Conservation (phyloP, 1,140 invertebrate genomes). For the Periplaneta americana region DNA sequence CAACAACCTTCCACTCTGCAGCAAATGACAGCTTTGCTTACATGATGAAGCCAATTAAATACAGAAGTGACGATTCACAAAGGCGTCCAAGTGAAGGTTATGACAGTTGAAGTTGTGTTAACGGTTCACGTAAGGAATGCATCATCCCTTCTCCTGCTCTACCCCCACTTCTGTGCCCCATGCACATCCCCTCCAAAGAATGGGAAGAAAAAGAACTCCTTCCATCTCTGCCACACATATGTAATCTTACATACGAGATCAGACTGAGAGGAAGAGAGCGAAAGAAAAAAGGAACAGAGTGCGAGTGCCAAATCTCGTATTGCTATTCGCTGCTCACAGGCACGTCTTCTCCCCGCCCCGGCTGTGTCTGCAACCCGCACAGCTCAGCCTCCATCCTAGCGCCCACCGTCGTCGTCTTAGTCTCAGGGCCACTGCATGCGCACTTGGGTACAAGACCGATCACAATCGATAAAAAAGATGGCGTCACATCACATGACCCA, state of each 20-base stretch:
- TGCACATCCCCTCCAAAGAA: not conserved
- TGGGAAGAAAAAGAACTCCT: not conserved
- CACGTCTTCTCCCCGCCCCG: not conserved
- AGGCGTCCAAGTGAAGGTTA: not conserved
- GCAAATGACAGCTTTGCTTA: no score
- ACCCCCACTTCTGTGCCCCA: not conserved
- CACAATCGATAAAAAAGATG: not conserved
- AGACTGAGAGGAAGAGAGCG: not conserved
- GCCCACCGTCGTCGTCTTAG: not conserved
- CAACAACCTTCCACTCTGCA: no score
- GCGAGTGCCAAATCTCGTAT: not conserved
- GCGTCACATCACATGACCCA: not conserved
- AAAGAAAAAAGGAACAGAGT: not conserved
- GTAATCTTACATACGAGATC: not conserved
- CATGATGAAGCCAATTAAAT: not conserved
- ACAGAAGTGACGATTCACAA: not conserved
- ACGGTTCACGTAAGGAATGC: not conserved
- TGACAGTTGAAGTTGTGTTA: not conserved
- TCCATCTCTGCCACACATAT: not conserved
- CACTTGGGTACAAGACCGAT: not conserved
- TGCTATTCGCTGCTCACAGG: not conserved
- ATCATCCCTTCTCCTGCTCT: not conserved
- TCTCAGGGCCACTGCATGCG: not conserved
- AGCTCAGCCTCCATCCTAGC: not conserved
- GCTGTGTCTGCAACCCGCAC: constrained; percentile 1